These are phyloP conservation scores for Diphyllodes magnificus DNA, from an alignment of 2,113 vertebrate genomes.

Conservation along the genomic window DNA sequence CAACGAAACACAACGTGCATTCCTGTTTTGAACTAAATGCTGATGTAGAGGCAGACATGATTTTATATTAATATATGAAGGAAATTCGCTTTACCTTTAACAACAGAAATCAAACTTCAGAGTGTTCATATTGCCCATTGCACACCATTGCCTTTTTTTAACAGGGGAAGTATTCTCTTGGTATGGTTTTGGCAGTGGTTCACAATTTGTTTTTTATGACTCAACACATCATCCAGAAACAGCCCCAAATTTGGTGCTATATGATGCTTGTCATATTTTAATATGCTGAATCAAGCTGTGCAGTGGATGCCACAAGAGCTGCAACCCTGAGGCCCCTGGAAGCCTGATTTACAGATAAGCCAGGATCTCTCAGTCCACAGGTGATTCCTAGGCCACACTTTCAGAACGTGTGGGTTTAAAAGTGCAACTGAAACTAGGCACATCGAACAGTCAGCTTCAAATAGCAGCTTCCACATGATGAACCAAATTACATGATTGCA, in stretches of 20 bases:
- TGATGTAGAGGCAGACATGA: neutral
- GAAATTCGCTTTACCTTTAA: neutral
- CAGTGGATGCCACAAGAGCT: neutral
- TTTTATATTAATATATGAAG: neutral
- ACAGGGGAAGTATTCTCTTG: neutral
- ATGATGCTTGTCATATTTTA: neutral
- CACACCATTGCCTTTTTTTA: neutral
- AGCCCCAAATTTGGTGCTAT: neutral
- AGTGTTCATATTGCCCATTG: neutral
- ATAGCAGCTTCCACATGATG: constrained; percentile 9
- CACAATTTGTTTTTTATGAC: neutral
- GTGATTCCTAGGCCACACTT: neutral
- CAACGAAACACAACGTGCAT: neutral
- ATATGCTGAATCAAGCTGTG: neutral
- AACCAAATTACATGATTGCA: constrained; percentile 28
- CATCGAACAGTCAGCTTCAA: neutral
- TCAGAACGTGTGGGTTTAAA: neutral
- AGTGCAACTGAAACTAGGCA: neutral
- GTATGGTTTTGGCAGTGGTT: neutral
- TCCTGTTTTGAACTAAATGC: neutral
- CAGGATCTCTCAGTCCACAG: neutral
- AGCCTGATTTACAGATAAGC: neutral
- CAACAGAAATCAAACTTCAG: neutral
- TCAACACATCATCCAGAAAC: neutral
- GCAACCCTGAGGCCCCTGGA: neutral